Percentiles rank a stretch among this genome's conserved stretches.
These are phyloP conservation scores for Ceriagrion tenellum DNA, from an alignment of 2,888 invertebrate genomes.

Conservation along the genomic window DNA sequence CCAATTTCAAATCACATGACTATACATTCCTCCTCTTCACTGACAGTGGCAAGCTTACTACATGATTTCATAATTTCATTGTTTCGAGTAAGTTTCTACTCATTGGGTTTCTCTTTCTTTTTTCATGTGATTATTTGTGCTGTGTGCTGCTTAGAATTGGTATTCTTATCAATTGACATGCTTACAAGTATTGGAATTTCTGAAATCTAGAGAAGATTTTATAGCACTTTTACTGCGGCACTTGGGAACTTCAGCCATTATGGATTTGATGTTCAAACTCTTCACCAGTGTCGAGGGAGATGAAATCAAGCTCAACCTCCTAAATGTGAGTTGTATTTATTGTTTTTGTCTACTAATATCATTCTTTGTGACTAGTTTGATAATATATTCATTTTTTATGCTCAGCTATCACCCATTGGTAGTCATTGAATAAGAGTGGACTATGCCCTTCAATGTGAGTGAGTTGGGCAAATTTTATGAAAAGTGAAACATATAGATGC, in stretches of 20 bases:
- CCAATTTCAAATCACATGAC: no score
- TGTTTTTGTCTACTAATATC: background rate
- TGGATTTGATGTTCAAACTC: constrained; percentile 93
- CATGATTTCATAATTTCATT: no score
- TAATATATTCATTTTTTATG: background rate
- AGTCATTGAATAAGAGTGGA: no score
- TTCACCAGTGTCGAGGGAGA: constrained; percentile 90
- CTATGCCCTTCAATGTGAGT: no score
- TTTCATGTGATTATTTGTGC: constrained; percentile 68
- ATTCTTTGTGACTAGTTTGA: background rate
- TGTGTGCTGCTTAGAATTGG: constrained; percentile 85
- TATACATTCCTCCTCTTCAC: no score
- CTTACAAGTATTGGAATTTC: constrained; percentile 94
- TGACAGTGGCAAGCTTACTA: no score
- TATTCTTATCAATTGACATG: constrained; percentile 95
- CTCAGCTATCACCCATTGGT: no score
- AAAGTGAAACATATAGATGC: no score
- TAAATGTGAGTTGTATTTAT: constrained; percentile 80
- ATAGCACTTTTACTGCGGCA: constrained; percentile 92
- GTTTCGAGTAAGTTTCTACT: no score
- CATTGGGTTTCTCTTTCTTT: background rate
- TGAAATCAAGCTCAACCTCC: constrained; percentile 85
- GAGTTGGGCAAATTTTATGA: no score
- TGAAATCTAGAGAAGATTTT: constrained; percentile 92
- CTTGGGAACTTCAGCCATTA: constrained; percentile 95